These are phyloP conservation scores for Syrmaticus mikado DNA, from an alignment of 2,113 vertebrate species.

Conservation along the genomic window DNA sequence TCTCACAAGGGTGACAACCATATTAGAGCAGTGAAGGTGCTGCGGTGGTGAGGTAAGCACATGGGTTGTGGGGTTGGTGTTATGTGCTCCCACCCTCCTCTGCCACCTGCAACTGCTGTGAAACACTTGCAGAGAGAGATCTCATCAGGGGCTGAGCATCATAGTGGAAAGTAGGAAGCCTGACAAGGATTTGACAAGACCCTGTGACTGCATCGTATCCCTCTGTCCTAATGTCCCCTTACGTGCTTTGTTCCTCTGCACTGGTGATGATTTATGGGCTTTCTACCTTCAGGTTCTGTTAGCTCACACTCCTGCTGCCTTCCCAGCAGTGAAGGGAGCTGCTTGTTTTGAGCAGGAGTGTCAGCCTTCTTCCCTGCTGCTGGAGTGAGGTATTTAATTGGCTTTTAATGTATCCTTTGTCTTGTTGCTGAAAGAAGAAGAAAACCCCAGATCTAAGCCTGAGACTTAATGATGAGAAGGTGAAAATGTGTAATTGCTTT, in stretches of 20 bases:
- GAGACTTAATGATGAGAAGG: not conserved
- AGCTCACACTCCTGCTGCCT: not conserved
- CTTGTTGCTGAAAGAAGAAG: not conserved
- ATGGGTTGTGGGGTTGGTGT: rapidly evolving
- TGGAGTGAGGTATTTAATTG: not conserved
- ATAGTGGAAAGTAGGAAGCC: rapidly evolving
- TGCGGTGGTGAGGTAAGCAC: not conserved
- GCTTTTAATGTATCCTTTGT: not conserved
- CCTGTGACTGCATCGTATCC: rapidly evolving
- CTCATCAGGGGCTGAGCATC: not conserved
- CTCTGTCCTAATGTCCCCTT: not conserved
- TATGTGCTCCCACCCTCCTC: rapidly evolving
- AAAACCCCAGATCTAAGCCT: not conserved
- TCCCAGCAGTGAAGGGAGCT: not conserved
- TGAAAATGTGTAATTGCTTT: not conserved
- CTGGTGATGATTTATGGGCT: slow-evolving; percentile 12
- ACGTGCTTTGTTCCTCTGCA: not conserved
- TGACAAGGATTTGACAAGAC: not conserved
- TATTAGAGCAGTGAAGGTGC: not conserved
- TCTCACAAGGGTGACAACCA: not conserved
- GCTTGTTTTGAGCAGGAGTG: not conserved
- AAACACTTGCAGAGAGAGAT: not conserved
- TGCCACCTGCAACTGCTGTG: rapidly evolving
- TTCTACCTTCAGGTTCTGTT: slow-evolving; percentile 39
- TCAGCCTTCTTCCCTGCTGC: not conserved